Base-by-base conservation (phyloP, 2,888 invertebrate genomes). In the Branchipolynoe longqiensis region DNA sequence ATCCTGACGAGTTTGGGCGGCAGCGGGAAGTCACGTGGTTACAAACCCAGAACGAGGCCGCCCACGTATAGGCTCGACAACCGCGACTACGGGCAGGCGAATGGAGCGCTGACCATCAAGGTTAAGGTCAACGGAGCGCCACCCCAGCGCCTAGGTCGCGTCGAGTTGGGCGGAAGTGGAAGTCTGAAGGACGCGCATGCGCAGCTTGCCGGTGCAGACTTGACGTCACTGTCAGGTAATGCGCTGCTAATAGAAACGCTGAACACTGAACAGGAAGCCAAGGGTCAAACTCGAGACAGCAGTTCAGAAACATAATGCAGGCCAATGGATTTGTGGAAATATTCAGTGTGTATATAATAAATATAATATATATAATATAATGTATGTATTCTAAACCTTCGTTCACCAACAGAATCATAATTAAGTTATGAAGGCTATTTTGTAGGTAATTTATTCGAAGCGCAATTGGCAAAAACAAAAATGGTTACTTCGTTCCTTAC, bases 31-130 rank as follows among this genome's bases (percentile, higher is more conserved):
- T 2, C n/a, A 3, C 25, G 54, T 1, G 25, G 78, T 31, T 78
- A 48, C 78, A 78, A 78, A 31, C 28, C 78, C 28, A 78, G 14
- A 25, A 78, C 78, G 22, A 12, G 78, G 25, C 48, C 78, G 3
- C 78, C 78, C 6, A 78, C 78, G n/a, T 78, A 48, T 28, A 78
- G 31, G 22, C 78, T 78, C 1, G 78, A 78, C 25, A 31, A 78
- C n/a, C 41, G 54, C 28, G 48, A 78, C 31, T 48, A 54, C 78
- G 28, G 48, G 8, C 41, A 48, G 78, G 28, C 18, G 4, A 38
- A 69, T 33, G 2, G 28, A 8, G 6, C 38, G 22, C 62, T 62
- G 6, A 69, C 69, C 8, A 0, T 69, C 3, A 69, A 69, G 38
- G 36, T 69, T 1, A 69, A 38, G 69, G 69, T 69, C 69, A 33